Base-by-base conservation (phyloP, 2,113 vertebrate genomes). In the Hiodon alosoides region DNA sequence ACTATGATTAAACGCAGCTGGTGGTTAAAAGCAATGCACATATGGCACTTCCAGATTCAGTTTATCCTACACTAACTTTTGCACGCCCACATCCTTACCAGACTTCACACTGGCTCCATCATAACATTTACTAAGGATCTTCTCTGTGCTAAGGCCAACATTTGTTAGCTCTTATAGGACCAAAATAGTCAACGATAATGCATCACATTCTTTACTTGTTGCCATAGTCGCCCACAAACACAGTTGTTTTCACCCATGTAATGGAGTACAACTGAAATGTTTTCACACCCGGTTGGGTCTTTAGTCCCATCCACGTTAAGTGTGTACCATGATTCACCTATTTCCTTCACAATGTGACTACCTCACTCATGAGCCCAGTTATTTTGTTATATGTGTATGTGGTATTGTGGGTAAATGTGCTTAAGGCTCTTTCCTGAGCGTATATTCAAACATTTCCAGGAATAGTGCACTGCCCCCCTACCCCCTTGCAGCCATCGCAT, bases 221-320 rank as follows among this genome's bases (percentile, higher is more conserved):
- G 13, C 9, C 60, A 74, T 54, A 65, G 11, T 51, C 61, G 13
- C 47, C 46, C 55, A 2, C 69, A 7, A 57, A 9, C 11, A 2
- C 11, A 4, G 11, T 71, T 57, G 11, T 57, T 10, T 17, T 9
- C 11, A 16, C 46, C 54, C 11, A 71, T 5, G 57, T 58, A 57
- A 71, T 16, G 69, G 53, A 71, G 69, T 8, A 71, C 69, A 71
- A 71, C 46, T 55, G 54, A 71, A 14, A 71, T 17, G 57, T 55
- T 58, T 7, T 58, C 53, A 16, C 69, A 58, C 6, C 69, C 69
- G 57, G 69, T 55, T 58, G 53, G 69, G n/a, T 71, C 69, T 17
- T 71, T 71, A 17, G 69, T 71, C 69, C 69, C 69, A 9, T 71
- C 50, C 14, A 73, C 50, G 50, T 73, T 73, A 10, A 73, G 8